Conservation (phyloP, 2,113 vertebrate species). For the Podocnemis expansa region DNA sequence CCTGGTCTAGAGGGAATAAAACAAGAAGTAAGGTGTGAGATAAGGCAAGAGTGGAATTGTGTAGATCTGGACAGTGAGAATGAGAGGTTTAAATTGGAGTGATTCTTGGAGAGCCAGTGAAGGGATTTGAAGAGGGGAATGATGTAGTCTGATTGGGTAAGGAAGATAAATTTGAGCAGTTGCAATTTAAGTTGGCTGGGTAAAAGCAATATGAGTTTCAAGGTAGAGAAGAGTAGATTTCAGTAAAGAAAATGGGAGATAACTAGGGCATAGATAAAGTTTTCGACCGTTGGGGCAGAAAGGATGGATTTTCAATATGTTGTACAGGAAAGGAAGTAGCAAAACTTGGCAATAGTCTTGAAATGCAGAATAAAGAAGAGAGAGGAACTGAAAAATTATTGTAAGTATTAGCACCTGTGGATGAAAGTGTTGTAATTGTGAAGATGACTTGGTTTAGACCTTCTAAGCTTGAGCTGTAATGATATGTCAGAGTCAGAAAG, state of each 20-base stretch:
- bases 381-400: background rate
- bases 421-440: background rate
- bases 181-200: background rate
- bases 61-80: background rate
- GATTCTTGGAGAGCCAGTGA: background rate
- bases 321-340: background rate
- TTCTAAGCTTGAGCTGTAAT: background rate
- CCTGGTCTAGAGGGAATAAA: background rate
- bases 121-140: background rate
- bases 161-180: background rate
- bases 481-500: background rate
- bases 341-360: background rate
- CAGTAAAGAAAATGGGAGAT: background rate
- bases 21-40: background rate
- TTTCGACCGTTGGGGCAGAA: background rate
- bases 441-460: background rate
- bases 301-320: background rate
- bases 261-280: background rate
- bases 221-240: background rate
- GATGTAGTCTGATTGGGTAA: background rate
- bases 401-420: background rate
- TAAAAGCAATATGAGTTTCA: background rate
- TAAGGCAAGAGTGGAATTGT: background rate
- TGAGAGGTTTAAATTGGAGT: accelerated
- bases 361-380: background rate